phyloP scores from a whole-genome alignment of 1,140 invertebrate genomes.

The Proctacanthus coquilletti region DNA sequence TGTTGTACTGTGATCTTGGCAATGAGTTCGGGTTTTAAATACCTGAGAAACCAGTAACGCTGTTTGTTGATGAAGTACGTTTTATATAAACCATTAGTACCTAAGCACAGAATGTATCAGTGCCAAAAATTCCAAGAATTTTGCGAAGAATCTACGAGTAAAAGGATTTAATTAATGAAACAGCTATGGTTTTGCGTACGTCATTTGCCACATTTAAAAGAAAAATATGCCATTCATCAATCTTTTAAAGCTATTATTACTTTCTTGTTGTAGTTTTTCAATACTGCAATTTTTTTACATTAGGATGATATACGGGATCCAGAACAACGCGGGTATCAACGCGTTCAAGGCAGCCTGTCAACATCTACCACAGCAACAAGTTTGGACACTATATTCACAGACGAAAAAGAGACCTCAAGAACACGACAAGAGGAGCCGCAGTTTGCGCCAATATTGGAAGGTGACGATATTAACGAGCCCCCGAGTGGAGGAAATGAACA shows the following conservation, averaged over 20 bases:
- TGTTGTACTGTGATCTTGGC: too few relatives aligned
- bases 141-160: background rate
- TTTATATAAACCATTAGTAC: too few relatives aligned
- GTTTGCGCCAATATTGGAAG: slow-evolving; percentile 21
- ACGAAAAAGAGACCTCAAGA: slow-evolving; percentile 12
- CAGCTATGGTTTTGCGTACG: background rate
- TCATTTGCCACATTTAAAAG: background rate
- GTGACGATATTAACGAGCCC: slow-evolving; percentile 21
- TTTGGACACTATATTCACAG: slow-evolving; percentile 27
- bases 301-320: slow-evolving; percentile 6
- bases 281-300: background rate
- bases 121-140: too few relatives aligned
- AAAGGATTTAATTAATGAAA: background rate
- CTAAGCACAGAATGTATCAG: too few relatives aligned
- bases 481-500: slow-evolving; percentile 21
- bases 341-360: slow-evolving; percentile 22
- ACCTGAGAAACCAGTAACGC: too few relatives aligned
- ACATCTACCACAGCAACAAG: slow-evolving; percentile 28
- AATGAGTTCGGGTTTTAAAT: too few relatives aligned
- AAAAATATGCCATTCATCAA: background rate
- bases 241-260: background rate
- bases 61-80: too few relatives aligned
- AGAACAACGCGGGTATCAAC: slow-evolving; percentile 16
- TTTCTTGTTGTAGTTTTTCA: background rate
- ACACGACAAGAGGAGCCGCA: slow-evolving; percentile 9